A percentile compares a stretch with the other conserved stretches of the same genome.
Conservation (phyloP, 2,113 vertebrate genomes). For the Hymenochirus boettgeri region DNA sequence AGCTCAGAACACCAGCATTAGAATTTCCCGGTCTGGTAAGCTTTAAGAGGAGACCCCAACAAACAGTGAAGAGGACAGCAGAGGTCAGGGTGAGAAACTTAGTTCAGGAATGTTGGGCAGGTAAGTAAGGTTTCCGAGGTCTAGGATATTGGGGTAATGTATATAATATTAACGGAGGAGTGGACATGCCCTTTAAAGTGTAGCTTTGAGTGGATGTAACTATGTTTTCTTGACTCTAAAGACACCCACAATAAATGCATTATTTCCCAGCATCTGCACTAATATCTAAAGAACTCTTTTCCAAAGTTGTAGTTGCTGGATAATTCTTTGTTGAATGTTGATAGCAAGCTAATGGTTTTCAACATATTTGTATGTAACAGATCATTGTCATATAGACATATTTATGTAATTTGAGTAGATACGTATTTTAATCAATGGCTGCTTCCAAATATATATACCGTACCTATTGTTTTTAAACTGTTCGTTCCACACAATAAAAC, state of each 20-base stretch:
- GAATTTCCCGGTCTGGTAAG: no score
- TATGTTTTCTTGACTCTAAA: conserved; percentile 1
- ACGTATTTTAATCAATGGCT: conserved; percentile 52
- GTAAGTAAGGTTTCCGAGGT: no score
- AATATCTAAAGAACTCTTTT: conserved; percentile 42
- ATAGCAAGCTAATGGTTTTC: conserved; percentile 47
- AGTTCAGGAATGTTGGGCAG: no score
- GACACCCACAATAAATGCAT: conserved; percentile 10
- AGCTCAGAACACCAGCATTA: no score
- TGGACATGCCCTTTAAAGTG: neutral
- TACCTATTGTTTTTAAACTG: conserved; percentile 13
- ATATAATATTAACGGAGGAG: no score
- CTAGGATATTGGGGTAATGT: no score
- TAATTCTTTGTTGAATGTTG: conserved; percentile 35
- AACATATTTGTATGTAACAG: conserved; percentile 47
- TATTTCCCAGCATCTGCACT: conserved; percentile 23
- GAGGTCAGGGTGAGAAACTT: no score
- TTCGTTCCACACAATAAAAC: neutral
- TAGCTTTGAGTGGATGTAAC: neutral
- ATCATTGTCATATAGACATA: conserved; percentile 39
- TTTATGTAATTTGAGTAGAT: conserved; percentile 47
- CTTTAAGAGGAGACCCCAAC: no score
- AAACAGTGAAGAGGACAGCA: no score
- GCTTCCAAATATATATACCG: conserved; percentile 46
- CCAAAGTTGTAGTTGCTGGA: conserved; percentile 44